phyloP scores from a whole-genome alignment of 1,140 invertebrate genomes.

The Rhyacophila brunnea region DNA sequence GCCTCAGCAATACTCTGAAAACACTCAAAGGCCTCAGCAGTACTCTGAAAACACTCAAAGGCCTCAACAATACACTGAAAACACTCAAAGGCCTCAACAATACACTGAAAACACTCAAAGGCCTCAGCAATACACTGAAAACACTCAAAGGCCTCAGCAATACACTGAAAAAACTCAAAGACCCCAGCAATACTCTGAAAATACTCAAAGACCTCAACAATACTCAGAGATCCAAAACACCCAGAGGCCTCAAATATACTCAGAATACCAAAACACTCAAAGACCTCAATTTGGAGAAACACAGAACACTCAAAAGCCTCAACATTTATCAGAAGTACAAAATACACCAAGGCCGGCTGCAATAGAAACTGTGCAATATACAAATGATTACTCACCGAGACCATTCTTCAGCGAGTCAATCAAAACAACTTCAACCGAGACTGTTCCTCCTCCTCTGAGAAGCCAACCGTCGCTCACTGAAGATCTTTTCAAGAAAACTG shows the following conservation, averaged over 20 bases:
- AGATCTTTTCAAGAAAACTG: background rate
- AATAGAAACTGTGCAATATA: constrained; percentile 8
- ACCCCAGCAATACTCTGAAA: background rate
- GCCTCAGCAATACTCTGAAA: too few species aligned
- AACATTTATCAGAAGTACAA: background rate
- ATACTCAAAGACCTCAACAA: background rate
- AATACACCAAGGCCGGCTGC: background rate
- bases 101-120: background rate
- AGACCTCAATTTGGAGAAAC: too few species aligned
- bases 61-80: too few species aligned
- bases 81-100: background rate
- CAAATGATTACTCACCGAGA: constrained; percentile 19
- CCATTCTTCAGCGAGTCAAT: constrained; percentile 21
- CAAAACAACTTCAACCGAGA: constrained; percentile 7
- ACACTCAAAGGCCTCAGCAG: background rate
- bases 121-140: background rate
- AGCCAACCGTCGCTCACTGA: background rate
- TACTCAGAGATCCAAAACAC: background rate
- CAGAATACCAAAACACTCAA: background rate
- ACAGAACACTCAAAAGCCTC: background rate
- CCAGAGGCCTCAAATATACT: background rate
- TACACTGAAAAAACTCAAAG: too few species aligned
- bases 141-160: too few species aligned
- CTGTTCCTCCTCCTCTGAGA: constrained; percentile 4
- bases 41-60: background rate